These are phyloP conservation scores for Epinotia bilunana DNA, from an alignment of 2,888 invertebrate species.

Conservation along the genomic window DNA sequence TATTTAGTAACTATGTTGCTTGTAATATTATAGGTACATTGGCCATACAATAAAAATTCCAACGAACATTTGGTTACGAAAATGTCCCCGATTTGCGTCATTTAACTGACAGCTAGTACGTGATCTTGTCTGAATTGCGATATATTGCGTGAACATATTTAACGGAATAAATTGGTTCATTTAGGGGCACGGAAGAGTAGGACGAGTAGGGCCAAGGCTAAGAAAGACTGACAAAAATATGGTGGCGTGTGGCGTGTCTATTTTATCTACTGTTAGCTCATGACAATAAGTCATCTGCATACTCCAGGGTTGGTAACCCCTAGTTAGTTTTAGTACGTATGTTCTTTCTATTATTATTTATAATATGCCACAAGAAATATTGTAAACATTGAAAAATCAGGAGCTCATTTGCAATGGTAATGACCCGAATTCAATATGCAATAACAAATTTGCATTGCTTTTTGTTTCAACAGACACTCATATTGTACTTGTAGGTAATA, in stretches of 20 bases:
- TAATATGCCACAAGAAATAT: not conserved
- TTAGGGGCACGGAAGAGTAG: slow-evolving; percentile 7
- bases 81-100: slow-evolving; percentile 20
- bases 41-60: not conserved
- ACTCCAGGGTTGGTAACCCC: not conserved
- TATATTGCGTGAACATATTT: slow-evolving; percentile 27
- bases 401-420: not conserved
- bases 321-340: not conserved
- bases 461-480: not conserved
- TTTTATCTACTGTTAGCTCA: not conserved
- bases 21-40: not conserved
- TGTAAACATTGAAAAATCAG: not conserved
- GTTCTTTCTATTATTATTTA: not conserved
- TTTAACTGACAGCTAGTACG: slow-evolving; percentile 15
- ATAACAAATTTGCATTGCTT: not conserved
- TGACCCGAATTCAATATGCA: not conserved
- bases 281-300: not conserved
- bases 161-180: slow-evolving; percentile 4
- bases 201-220: slow-evolving; percentile 17
- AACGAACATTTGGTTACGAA: slow-evolving; percentile 27
- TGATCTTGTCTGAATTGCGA: slow-evolving; percentile 35
- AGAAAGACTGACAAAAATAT: not conserved
- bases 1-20: too few species aligned
- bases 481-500: too few species aligned
- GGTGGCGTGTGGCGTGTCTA: too few species aligned